These are phyloP conservation scores for Aphelenchoides bicaudatus DNA, from an alignment of 2,888 invertebrate species.

Conservation along the genomic window DNA sequence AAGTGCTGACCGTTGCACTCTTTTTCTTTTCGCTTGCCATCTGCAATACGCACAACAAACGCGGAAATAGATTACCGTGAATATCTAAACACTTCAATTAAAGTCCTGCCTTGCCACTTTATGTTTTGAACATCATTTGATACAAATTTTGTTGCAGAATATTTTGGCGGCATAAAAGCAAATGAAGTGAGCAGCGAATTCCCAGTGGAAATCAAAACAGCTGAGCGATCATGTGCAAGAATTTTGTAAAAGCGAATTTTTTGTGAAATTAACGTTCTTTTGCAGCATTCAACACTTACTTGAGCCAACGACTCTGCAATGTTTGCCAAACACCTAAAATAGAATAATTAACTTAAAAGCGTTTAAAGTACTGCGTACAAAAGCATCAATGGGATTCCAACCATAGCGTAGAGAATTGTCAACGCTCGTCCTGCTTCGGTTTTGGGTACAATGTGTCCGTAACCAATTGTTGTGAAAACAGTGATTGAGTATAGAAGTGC, in stretches of 20 bases:
- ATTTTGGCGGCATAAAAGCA: too few species aligned
- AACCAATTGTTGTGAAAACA: conserved; percentile 66
- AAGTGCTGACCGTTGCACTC: conserved; percentile 54
- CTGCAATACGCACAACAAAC: conserved; percentile 61
- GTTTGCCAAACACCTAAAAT: conserved; percentile 65
- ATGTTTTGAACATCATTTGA: too few species aligned
- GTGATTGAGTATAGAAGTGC: conserved; percentile 63
- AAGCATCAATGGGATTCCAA: conserved; percentile 67
- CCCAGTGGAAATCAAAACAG: too few species aligned
- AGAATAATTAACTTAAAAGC: too few species aligned
- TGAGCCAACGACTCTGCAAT: conserved; percentile 66
- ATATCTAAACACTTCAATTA: conserved; percentile 53
- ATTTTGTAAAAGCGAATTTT: too few species aligned
- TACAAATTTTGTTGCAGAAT: too few species aligned
- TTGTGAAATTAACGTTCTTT: too few species aligned
- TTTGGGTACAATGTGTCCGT: conserved; percentile 89
- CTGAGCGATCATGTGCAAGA: too few species aligned
- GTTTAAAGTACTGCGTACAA: conserved; percentile 65
- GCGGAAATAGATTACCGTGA: conserved; percentile 64
- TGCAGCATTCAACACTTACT: conserved; percentile 27
- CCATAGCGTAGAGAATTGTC: conserved; percentile 85
- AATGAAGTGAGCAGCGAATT: too few species aligned
- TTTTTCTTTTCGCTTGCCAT: conserved; percentile 57
- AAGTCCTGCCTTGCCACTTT: too few species aligned
- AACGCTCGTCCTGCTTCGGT: conserved; percentile 79